Percentiles rank a stretch among this genome's conserved stretches.
These are phyloP conservation scores for Melanargia galathea DNA, from an alignment of 2,888 invertebrate species.

Conservation along the genomic window DNA sequence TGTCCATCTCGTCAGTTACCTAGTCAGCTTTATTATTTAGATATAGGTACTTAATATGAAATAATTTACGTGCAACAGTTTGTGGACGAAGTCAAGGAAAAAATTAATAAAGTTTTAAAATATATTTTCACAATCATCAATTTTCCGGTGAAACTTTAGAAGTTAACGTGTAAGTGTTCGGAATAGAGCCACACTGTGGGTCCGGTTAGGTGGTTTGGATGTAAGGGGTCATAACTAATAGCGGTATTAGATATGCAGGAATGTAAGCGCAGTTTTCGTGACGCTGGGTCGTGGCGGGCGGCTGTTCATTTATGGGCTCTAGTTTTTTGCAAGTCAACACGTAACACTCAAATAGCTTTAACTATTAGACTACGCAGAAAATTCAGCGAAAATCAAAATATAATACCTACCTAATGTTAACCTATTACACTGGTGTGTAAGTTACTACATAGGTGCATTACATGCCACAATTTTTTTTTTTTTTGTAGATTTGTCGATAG, in stretches of 20 bases:
- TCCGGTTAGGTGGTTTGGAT: conserved; percentile 53
- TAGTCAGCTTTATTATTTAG: background rate
- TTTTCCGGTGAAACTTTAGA: background rate
- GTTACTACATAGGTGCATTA: too few relatives aligned
- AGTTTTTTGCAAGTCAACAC: conserved; percentile 64
- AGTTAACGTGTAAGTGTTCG: background rate
- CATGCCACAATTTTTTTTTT: too few relatives aligned
- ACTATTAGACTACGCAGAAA: too few relatives aligned
- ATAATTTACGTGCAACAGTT: background rate
- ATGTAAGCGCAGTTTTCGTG: conserved; percentile 76
- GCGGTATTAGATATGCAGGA: conserved; percentile 74
- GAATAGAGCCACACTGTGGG: conserved; percentile 13
- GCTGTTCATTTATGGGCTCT: conserved; percentile 58
- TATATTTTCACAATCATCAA: background rate
- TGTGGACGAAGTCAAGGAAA: background rate
- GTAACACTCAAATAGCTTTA: conserved; percentile 44
- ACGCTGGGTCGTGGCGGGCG: conserved; percentile 63
- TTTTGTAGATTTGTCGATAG: too few relatives aligned
- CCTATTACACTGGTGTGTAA: too few relatives aligned
- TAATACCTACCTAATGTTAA: too few relatives aligned
- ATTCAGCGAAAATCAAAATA: too few relatives aligned
- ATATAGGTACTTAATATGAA: too few relatives aligned
- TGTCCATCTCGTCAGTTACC: too few relatives aligned
- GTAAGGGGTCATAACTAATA: conserved; percentile 66
- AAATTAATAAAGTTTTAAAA: background rate